Percentiles rank a stretch among this genome's conserved stretches.
These are phyloP conservation scores for Hydrozoanthus gracilis DNA, from an alignment of 92 coral and sea anemone genomes.

Conservation along the genomic window DNA sequence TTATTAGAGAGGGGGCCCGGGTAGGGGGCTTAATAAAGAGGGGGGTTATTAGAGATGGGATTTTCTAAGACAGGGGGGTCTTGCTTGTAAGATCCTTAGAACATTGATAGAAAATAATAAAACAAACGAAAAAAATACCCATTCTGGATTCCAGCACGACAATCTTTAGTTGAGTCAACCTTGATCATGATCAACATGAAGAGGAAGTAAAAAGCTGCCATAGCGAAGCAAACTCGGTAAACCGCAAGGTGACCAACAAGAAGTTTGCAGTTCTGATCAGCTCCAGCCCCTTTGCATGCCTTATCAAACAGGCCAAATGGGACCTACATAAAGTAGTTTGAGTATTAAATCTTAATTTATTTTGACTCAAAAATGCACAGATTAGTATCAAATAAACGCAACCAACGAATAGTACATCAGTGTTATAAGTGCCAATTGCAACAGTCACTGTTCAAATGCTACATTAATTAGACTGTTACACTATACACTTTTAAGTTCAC, in stretches of 20 bases:
- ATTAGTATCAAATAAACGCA: too few species aligned
- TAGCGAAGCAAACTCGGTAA: slow-evolving; percentile 92
- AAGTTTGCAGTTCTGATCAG: slow-evolving; percentile 73
- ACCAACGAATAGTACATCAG: too few species aligned
- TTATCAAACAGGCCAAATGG: slow-evolving; percentile 84
- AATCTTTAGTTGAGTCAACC: slow-evolving; percentile 88
- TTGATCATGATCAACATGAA: slow-evolving; percentile 86
- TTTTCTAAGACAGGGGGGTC: too few species aligned
- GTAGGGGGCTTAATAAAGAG: too few species aligned
- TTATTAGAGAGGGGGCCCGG: too few species aligned
- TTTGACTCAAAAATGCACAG: too few species aligned
- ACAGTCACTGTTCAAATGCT: too few species aligned
- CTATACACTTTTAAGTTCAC: too few species aligned
- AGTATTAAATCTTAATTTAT: too few species aligned
- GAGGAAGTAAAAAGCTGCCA: slow-evolving; percentile 89
- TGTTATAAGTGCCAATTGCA: too few species aligned
- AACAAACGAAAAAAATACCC: slow-evolving; percentile 65
- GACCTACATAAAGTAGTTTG: slow-evolving; percentile 53
- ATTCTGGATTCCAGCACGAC: slow-evolving; percentile 94
- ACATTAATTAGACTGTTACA: too few species aligned
- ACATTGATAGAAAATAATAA: neutral
- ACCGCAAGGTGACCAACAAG: slow-evolving; percentile 91
- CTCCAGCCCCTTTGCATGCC: slow-evolving; percentile 69
- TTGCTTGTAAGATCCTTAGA: neutral
- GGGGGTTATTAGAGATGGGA: too few species aligned